Evolutionary conservation across 1,140 invertebrate species (phyloP), one percentile per base, ranked within the genome.

Genomic region (Drosophila obscura): DNA sequence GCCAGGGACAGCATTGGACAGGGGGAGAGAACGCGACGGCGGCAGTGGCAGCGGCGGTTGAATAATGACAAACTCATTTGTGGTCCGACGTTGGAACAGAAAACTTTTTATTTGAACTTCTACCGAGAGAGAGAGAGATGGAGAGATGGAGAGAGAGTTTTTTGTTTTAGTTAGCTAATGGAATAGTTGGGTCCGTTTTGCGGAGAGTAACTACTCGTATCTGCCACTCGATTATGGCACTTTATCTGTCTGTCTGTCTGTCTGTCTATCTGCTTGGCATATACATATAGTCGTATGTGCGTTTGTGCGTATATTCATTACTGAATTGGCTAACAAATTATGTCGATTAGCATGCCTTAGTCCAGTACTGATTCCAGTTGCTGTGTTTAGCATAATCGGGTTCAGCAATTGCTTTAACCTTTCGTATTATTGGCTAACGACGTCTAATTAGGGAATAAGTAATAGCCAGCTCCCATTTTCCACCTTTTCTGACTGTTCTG

Each of bases 21-120:
- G 24, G n/a, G n/a, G n/a, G n/a, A n/a, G n/a, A n/a, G n/a, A n/a
- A n/a, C n/a, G 9, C 11, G 4, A 9, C 35, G 8, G 28, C 53
- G 26, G 24, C 39, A 11, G 35, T 4, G 28, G 8, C 19, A 19
- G 19, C 58, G 64, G 57, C 61, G 67, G 68, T 66, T 84, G 80
- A 85, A 85, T 80, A 84, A 84, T 85, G 81, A 77, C 67, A 85
- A 83, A 62, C 81, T 84, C 81, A 84, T 84, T 84, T 80, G 80
- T 67, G 60, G 75, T 61, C 62, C 52, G 67, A 46, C 35, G 35
- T 2, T 39, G 35, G 35, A 39, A 60, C 62, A 61, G 76, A n/a
- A 57, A 71, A 71, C 39, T 78, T 82, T 82, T 83, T 83, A 69
- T 82, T 83, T 67, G 68, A 71, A 73, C 75, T 57, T 72, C 66